These are phyloP conservation scores for Micromys minutus DNA, from an alignment of 2,113 vertebrate genomes.

Conservation along the genomic window DNA sequence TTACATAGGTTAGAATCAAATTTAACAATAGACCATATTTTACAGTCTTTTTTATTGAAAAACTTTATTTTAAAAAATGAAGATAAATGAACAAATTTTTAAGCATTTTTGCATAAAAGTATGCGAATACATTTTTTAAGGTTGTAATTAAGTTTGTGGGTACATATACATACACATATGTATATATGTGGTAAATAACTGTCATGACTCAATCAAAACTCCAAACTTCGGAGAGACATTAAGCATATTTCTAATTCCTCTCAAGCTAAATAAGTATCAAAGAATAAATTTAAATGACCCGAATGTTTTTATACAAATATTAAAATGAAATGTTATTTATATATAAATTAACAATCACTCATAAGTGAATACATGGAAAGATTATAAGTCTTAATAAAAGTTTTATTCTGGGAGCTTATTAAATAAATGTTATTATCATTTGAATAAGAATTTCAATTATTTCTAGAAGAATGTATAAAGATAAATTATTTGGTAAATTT, in stretches of 20 bases:
- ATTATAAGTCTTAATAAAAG: neutral
- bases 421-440: neutral
- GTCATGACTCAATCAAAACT: neutral
- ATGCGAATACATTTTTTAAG: too few species aligned
- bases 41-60: too few species aligned
- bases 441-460: neutral
- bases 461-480: neutral
- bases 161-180: too few species aligned
- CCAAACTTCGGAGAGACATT: neutral
- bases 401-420: neutral
- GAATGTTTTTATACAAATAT: neutral
- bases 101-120: too few species aligned
- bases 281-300: neutral
- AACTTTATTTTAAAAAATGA: too few species aligned
- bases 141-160: too few species aligned
- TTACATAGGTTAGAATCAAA: neutral
- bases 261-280: neutral
- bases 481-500: neutral
- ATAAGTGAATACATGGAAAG: neutral
- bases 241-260: neutral
- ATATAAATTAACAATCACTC: neutral
- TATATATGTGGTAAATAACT: slow-evolving; percentile 26
- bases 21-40: neutral
- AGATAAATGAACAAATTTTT: too few species aligned
- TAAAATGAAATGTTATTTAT: neutral